Base-by-base conservation (phyloP, 2,797 vertebrate species). In the Decapterus maruadsi region DNA sequence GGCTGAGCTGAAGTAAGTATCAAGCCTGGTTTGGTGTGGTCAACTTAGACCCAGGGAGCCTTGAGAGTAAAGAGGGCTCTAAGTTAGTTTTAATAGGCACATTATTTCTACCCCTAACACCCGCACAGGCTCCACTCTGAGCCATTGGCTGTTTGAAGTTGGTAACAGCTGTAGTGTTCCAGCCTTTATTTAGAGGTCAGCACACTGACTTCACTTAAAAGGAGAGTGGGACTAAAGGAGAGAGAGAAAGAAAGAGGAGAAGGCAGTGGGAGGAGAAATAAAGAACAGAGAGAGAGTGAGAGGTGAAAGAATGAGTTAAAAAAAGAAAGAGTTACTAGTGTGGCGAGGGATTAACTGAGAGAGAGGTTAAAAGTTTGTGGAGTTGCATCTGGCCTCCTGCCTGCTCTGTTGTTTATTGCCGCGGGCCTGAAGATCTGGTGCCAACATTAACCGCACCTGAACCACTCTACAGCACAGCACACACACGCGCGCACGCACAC, bases 141-240 rank as follows among this genome's bases (percentile, higher is more conserved):
- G 89, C 85, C 85, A 86, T 75, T 89, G 89, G 89, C 85, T 85
- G 91, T 94, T 95, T 95, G 95, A 96, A 96, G 94, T 94, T 82
- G 77, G 90, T 92, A 94, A 95, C 94, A 95, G 94, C 93, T 94
- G 94, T 93, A 93, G 90, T 92, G 93, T 94, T 94, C 91, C 85
- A 94, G 93, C 88, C 89, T 95, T 95, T 95, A 95, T 94, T 95
- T 95, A 95, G 95, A 96, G 94, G 95, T 95, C 95, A 95, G 89
- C 89, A 91, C 87, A 91, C 90, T 92, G 91, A 92, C 92, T 95
- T 94, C 89, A 94, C 93, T 94, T 94, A 92, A 95, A 95, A 94
- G 90, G 82, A 90, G 90, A 93, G 89, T 87, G 80, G 87, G 89
- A 90, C 86, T 84, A 82, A 89, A 90, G 80, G 81, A 78, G 75